Conservation (phyloP, 2,888 invertebrate genomes). For the Ennomos fuscantarius region DNA sequence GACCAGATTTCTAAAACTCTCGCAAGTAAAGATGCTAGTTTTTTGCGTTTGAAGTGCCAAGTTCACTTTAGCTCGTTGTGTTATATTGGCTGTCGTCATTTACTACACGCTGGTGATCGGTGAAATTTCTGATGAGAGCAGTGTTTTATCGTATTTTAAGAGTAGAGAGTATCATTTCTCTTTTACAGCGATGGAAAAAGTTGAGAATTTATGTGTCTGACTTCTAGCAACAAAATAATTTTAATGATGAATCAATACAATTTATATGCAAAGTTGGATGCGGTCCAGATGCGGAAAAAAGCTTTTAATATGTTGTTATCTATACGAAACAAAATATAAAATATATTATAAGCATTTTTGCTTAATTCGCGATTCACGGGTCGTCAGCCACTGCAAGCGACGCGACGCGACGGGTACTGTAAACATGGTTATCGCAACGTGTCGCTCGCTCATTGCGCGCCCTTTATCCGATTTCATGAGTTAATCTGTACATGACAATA, state of each 20-base stretch:
- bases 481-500: constrained; percentile 53
- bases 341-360: constrained; percentile 27
- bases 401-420: constrained; percentile 43
- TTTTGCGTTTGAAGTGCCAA: constrained; percentile 13
- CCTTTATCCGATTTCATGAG: constrained; percentile 68
- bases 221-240: too few species aligned
- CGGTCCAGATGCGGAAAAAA: background rate
- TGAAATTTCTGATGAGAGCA: too few species aligned
- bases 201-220: too few species aligned
- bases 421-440: constrained; percentile 59
- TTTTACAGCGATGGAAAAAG: too few species aligned
- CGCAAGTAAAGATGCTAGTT: constrained; percentile 2
- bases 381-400: constrained; percentile 21
- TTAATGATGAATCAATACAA: too few species aligned
- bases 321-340: background rate
- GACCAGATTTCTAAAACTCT: constrained; percentile 21
- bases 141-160: too few species aligned
- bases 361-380: constrained; percentile 40
- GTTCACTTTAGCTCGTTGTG: constrained; percentile 24
- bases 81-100: background rate
- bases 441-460: constrained; percentile 33
- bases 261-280: too few species aligned
- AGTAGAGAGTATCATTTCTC: too few species aligned
- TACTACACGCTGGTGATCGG: background rate
- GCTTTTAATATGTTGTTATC: background rate